A percentile compares a stretch with the other conserved stretches of the same genome.
These are phyloP conservation scores for Serrognathus titanus DNA, from an alignment of 2,888 invertebrate genomes.

Conservation along the genomic window DNA sequence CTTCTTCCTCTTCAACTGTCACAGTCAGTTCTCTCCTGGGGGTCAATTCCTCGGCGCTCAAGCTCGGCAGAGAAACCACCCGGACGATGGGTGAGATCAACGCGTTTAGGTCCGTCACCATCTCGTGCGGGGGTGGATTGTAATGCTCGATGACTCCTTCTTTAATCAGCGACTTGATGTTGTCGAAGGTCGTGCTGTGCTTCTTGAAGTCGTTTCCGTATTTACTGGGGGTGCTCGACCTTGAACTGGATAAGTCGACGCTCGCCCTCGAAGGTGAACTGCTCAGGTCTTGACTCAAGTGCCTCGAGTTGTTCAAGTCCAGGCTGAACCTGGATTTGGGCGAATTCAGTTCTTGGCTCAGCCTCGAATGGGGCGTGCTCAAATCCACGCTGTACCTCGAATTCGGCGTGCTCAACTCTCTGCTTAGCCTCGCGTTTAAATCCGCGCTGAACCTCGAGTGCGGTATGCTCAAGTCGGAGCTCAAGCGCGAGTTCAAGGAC, in stretches of 20 bases:
- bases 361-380: conserved; percentile 59
- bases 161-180: conserved; percentile 68
- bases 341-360: conserved; percentile 54
- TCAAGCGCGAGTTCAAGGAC: conserved; percentile 61
- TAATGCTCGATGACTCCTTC: conserved; percentile 64
- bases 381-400: conserved; percentile 68
- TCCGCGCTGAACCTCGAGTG: conserved; percentile 59
- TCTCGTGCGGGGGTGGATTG: conserved; percentile 55
- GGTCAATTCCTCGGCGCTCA: conserved; percentile 58
- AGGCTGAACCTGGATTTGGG: conserved; percentile 60
- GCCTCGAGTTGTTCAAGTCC: conserved; percentile 55
- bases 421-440: conserved; percentile 54
- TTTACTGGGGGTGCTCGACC: conserved; percentile 50
- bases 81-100: conserved; percentile 63
- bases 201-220: conserved; percentile 61
- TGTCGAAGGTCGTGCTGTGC: conserved; percentile 74
- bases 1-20: conserved; percentile 71
- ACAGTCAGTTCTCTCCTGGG: conserved; percentile 65
- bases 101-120: conserved; percentile 61
- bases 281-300: conserved; percentile 41
- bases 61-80: conserved; percentile 65
- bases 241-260: conserved; percentile 40
- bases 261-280: conserved; percentile 43
- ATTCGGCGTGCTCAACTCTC: conserved; percentile 59
- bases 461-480: conserved; percentile 61